These are phyloP conservation scores for Phengaris arion DNA, from an alignment of 2,888 invertebrate species.

Conservation along the genomic window DNA sequence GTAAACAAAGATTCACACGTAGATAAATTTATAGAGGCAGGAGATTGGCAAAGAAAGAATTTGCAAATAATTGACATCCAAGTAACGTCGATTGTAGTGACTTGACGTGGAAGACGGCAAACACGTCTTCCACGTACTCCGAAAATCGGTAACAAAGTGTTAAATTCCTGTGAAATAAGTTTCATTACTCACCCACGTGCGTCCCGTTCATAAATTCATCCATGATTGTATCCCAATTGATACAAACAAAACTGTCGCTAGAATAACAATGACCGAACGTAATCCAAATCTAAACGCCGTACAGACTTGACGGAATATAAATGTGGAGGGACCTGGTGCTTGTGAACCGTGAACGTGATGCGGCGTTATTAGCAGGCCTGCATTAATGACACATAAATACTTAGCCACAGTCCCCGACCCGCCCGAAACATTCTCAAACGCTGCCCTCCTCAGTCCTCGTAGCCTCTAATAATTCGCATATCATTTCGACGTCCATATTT, in stretches of 20 bases:
- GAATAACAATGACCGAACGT: slow-evolving; percentile 75
- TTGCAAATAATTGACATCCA: slow-evolving; percentile 6
- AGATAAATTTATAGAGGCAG: background rate
- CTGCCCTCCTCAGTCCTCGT: too few relatives aligned
- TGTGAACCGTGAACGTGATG: slow-evolving; percentile 78
- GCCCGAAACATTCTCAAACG: background rate
- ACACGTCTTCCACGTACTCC: slow-evolving; percentile 9
- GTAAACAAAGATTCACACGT: background rate
- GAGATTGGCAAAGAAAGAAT: background rate
- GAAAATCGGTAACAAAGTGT: slow-evolving; percentile 15
- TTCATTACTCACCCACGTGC: slow-evolving; percentile 39
- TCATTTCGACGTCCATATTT: slow-evolving; percentile 55
- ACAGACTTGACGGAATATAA: slow-evolving; percentile 70
- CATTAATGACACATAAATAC: slow-evolving; percentile 74
- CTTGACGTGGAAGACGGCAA: background rate
- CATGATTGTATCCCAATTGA: slow-evolving; percentile 69
- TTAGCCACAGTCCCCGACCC: slow-evolving; percentile 43
- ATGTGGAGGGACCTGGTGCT: slow-evolving; percentile 65
- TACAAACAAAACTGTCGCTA: slow-evolving; percentile 61
- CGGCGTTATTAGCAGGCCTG: slow-evolving; percentile 72
- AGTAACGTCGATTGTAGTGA: background rate
- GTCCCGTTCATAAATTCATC: slow-evolving; percentile 52
- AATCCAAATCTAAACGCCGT: slow-evolving; percentile 77
- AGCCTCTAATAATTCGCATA: slow-evolving; percentile 48
- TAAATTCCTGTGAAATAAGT: slow-evolving; percentile 22